Evolutionary conservation across 2,797 vertebrate genomes (phyloP), one percentile per base, ranked within the genome.

Genomic region (Staurois parvus): DNA sequence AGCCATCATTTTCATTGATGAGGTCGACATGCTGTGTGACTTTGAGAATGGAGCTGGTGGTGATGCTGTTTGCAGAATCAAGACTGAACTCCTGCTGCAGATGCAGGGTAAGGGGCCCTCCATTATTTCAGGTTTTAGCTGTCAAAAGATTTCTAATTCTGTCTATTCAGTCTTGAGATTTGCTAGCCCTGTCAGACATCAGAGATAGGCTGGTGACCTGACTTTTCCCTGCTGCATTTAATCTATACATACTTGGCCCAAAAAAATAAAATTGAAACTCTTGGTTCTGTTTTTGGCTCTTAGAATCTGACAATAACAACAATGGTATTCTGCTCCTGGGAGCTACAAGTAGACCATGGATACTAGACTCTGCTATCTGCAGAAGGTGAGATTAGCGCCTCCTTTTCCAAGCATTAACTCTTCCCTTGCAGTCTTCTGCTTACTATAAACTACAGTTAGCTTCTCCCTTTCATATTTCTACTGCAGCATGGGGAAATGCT

Each of bases 291-390:
- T 40, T 3, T 29, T 72, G 68, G 26, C 72, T 88, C 66, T 4
- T 88, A 99, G 97, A 98, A 76, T 97, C 99, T 56, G 98, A 97
- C 2, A 98, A 97, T 91, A 97, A 97, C 91, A 99, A 97, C 0
- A 97, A 99, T 0, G 97, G 98, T 4, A 93, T 97, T 87, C 90
- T 99, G 89, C 97, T 98, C 52, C 93, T 99, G 0, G 98, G 98
- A 37, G 97, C 98, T 86, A 99, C 98, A n/a, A 99, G 99, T 88
- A 99, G 99, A 92, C 98, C 98, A 8, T 99, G 98, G 98, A 97
- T 99, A 74, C 92, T 99, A 30, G 98, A 99, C 40, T 96, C 98
- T 0, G 98, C 98, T 88, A 99, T 99, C 89, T 94, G 98, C 82
- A 97, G 98, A 90, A 97, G 98, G 98, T 99, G 89, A 93, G 95